Evolutionary conservation across 2,888 invertebrate genomes (phyloP).

Genomic region (Iphiclides podalirius): DNA sequence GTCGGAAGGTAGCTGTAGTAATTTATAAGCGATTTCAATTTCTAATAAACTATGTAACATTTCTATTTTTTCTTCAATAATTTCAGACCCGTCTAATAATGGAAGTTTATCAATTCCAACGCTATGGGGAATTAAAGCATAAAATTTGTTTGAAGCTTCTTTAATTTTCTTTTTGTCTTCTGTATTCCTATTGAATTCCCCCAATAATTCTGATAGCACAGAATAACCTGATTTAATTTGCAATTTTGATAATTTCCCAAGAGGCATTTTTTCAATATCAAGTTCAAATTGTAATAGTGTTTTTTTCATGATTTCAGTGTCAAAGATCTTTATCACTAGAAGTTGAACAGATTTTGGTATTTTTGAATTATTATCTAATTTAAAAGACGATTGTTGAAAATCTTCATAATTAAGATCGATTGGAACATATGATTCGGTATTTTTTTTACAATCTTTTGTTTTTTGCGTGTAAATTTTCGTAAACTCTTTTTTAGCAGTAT

Average conservation of each 20-base stretch:
- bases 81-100: conserved; percentile 85
- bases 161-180: conserved; percentile 12
- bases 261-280: conserved; percentile 23
- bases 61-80: conserved; percentile 82
- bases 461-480: conserved; percentile 84
- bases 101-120: conserved; percentile 92
- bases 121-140: conserved; percentile 85
- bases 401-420: conserved; percentile 15
- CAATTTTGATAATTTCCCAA: conserved; percentile 20
- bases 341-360: conserved; percentile 19
- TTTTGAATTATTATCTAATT: conserved; percentile 15
- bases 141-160: conserved; percentile 24
- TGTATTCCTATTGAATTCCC: conserved; percentile 8
- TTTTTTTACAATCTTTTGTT: conserved; percentile 82
- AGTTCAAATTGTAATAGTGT: conserved; percentile 20
- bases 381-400: conserved; percentile 13
- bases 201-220: conserved; percentile 14
- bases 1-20: conserved; percentile 82
- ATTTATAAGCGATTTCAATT: conserved; percentile 95
- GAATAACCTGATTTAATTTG: conserved; percentile 19
- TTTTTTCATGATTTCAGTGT: conserved; percentile 21
- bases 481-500: conserved; percentile 83
- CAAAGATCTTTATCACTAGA: conserved; percentile 20
- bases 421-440: conserved; percentile 9
- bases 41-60: conserved; percentile 96